A percentile compares a stretch with the other conserved stretches of the same genome.
Evolutionary conservation across 2,797 vertebrate species (phyloP).

Genomic region (Apogon hyalosoma): DNA sequence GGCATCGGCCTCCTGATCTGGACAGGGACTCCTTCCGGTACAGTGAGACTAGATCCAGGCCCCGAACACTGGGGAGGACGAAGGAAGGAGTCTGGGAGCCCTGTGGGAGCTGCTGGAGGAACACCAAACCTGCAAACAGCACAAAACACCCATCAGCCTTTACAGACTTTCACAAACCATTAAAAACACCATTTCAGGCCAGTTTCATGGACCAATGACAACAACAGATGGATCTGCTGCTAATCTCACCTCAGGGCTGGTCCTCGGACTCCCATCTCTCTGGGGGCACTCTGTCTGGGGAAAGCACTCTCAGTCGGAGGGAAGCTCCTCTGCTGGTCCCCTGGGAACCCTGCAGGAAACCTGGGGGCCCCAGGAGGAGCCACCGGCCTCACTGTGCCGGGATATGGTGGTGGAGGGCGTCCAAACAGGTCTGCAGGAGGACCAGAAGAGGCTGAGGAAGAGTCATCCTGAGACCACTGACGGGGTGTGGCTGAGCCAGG

Average conservation of each 20-base stretch:
- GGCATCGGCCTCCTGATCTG: constrained; percentile 88
- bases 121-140: constrained; percentile 83
- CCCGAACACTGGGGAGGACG: constrained; percentile 81
- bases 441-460: constrained; percentile 66
- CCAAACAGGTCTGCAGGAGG: constrained; percentile 83
- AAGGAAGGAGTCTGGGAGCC: constrained; percentile 87
- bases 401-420: constrained; percentile 95
- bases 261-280: constrained; percentile 83
- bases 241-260: constrained; percentile 88
- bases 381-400: constrained; percentile 84
- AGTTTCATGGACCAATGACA: not conserved
- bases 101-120: constrained; percentile 79
- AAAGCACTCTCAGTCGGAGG: constrained; percentile 81
- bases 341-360: constrained; percentile 54
- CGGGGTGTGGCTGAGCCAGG: constrained; percentile 52
- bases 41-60: constrained; percentile 68
- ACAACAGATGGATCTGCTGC: not conserved
- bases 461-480: constrained; percentile 89
- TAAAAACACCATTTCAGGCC: too few species aligned
- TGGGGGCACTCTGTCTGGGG: constrained; percentile 79
- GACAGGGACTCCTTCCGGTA: constrained; percentile 76
- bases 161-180: too few species aligned
- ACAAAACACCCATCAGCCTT: too few species aligned
- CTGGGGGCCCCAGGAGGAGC: not conserved
- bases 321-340: constrained; percentile 77